Evolutionary conservation across 2,888 invertebrate species (phyloP).

Genomic region (Perizoma affinitatum): DNA sequence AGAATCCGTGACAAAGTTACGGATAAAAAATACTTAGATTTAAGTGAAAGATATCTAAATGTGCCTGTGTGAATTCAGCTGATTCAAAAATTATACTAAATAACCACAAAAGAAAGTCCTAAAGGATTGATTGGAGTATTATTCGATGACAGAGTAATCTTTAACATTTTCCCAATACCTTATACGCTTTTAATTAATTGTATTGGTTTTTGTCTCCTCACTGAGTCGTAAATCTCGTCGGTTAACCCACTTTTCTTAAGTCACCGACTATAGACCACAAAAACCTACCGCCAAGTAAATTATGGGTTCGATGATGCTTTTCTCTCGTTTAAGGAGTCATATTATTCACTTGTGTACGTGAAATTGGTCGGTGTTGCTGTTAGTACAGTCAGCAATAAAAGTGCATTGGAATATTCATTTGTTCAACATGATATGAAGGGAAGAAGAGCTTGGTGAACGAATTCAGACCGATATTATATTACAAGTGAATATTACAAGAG

Average conservation of each 20-base stretch:
- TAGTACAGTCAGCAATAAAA: constrained; percentile 15
- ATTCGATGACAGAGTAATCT: constrained; percentile 28
- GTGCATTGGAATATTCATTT: background rate
- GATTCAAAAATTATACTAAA: too few relatives aligned
- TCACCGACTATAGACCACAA: constrained; percentile 21
- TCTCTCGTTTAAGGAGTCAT: constrained; percentile 51
- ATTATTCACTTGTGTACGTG: constrained; percentile 49
- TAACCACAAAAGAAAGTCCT: too few relatives aligned
- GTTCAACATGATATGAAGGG: too few relatives aligned
- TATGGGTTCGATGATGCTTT: constrained; percentile 32
- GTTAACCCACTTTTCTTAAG: constrained; percentile 43
- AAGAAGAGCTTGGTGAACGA: too few relatives aligned
- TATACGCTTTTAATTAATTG: constrained; percentile 31
- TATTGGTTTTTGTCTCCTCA: constrained; percentile 33
- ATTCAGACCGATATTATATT: too few relatives aligned
- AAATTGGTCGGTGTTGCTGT: constrained; percentile 44
- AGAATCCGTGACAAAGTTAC: too few relatives aligned
- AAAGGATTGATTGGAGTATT: background rate
- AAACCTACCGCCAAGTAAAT: constrained; percentile 33
- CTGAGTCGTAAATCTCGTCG: constrained; percentile 26
- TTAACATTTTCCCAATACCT: constrained; percentile 31
- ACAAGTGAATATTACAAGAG: too few relatives aligned
- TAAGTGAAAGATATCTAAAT: too few relatives aligned
- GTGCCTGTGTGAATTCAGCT: too few relatives aligned
- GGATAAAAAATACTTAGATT: too few relatives aligned